Evolutionary conservation across 2,797 vertebrate genomes (phyloP).

Genomic region (Darevskia mixta): DNA sequence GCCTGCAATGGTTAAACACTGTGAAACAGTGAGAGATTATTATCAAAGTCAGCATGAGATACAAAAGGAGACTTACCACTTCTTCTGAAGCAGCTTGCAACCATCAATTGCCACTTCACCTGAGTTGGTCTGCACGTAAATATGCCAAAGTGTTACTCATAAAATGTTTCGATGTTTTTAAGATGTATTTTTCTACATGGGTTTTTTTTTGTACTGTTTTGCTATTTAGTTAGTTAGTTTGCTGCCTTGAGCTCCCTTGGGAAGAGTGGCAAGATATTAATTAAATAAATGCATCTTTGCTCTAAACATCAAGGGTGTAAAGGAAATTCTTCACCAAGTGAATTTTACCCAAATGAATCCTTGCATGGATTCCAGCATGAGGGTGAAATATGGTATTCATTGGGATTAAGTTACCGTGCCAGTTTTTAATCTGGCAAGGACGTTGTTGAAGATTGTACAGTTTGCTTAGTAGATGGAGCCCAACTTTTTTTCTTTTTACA

Average conservation of each 20-base stretch:
- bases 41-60: not conserved
- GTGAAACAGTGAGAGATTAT: not conserved
- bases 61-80: conserved; percentile 84
- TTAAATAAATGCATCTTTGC: not conserved
- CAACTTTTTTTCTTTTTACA: not conserved
- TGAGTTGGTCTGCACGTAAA: conserved; percentile 85
- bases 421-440: conserved; percentile 1
- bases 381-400: not conserved
- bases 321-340: conserved; percentile 8
- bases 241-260: too few relatives aligned
- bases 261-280: too few relatives aligned
- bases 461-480: not conserved
- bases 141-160: conserved; percentile 51
- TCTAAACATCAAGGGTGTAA: not conserved
- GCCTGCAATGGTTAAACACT: not conserved
- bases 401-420: not conserved
- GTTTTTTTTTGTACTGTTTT: too few relatives aligned
- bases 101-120: conserved; percentile 96
- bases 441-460: not conserved
- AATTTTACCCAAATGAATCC: not conserved
- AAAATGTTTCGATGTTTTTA: conserved; percentile 19
- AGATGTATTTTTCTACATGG: too few relatives aligned
- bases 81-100: conserved; percentile 95
- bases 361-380: conserved; percentile 25
- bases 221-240: too few relatives aligned